Evolutionary conservation across 2,797 vertebrate genomes (phyloP).

Genomic region (Luscinia megarhynchos): DNA sequence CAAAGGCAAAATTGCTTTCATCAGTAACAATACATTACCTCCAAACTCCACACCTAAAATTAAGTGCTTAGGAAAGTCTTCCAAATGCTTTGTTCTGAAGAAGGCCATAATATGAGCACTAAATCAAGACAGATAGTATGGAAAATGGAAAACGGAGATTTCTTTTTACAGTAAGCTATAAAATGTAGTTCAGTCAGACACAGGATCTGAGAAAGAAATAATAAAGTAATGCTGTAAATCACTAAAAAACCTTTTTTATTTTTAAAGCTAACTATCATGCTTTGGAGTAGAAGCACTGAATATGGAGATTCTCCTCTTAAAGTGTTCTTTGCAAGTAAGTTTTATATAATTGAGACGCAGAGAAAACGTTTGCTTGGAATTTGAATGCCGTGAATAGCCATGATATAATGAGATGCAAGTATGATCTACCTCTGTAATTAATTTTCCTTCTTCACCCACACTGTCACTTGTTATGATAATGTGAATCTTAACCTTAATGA

Average conservation of each 20-base stretch:
- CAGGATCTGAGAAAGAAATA: constrained; percentile 26
- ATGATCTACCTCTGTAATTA: constrained; percentile 9
- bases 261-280: not conserved
- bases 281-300: not conserved
- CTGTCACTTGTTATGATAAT: constrained; percentile 23
- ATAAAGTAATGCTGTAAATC: constrained; percentile 16
- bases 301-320: not conserved
- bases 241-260: not conserved
- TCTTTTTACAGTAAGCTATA: constrained; percentile 53
- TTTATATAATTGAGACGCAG: not conserved
- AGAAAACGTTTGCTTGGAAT: not conserved
- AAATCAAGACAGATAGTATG: constrained; percentile 57
- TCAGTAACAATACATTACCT: constrained; percentile 41
- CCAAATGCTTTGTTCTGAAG: constrained; percentile 54
- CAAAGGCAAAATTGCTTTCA: constrained; percentile 42
- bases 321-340: not conserved
- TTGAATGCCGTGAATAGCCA: not conserved
- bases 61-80: constrained; percentile 64
- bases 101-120: constrained; percentile 56
- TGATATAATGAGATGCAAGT: not conserved
- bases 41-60: constrained; percentile 51
- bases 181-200: constrained; percentile 33
- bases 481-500: constrained; percentile 8
- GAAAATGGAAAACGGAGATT: constrained; percentile 55
- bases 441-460: constrained; percentile 18